Evolutionary conservation across 2,888 invertebrate genomes (phyloP), one percentile per base, ranked within the genome.

Genomic region (Sialis lutaria): DNA sequence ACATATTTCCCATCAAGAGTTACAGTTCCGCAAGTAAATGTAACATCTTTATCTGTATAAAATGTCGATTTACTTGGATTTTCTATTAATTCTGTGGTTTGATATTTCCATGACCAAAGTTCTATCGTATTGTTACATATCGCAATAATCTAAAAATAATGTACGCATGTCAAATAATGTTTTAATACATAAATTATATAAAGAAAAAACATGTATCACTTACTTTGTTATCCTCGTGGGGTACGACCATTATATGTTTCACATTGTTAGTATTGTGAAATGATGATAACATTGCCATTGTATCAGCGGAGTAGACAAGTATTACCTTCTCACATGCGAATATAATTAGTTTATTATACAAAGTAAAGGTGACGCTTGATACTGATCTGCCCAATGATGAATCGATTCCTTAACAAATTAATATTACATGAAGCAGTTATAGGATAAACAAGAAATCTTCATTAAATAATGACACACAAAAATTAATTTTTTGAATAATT

Each of bases 1-100:
- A 70, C 55, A 53, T 64, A 68, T 40, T 59, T 55, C 3, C 64
- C 64, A 53, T 69, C 68, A 37, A 63, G 57, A 4, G 67, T 67
- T 31, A 67, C 54, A 3, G 65, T 58, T 10, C 65, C 66, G 46
- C 63, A 64, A 32, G 58, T 55, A 47, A 60, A 65, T 46, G 50
- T 49, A 4, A 53, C 52, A 40, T 56, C 53, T n/a, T 54, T 48
- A 22, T 49, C 44, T 22, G 47, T 47, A 42, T 53, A 50, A 35
- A 56, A 39, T 6, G 50, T 35, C 8, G n/a, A 12, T 6, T 13
- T 22, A 8, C n/a, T 33, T 22, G 37, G 37, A 35, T 33, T 37
- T 37, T 42, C 45, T n/a, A 33, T 42, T 12, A 39, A 44, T 2
- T 22, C 22, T 22, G 22, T 22, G 9, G 10, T 8, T 4, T 42